These are phyloP conservation scores for Drosophila parthenogenetica DNA, from an alignment of 2,888 invertebrate genomes.

Conservation along the genomic window DNA sequence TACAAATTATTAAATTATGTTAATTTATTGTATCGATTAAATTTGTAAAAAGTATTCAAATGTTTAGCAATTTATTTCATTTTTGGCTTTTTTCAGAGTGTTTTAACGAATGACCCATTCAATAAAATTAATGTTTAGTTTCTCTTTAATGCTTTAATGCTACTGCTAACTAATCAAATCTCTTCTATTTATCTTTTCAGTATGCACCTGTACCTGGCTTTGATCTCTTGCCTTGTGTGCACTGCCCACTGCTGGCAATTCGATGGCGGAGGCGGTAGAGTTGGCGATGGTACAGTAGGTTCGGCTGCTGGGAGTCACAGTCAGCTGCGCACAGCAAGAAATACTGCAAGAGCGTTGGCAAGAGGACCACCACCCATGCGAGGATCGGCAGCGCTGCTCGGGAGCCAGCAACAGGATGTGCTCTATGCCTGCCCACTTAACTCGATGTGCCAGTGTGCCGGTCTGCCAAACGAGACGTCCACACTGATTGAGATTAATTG, in stretches of 20 bases:
- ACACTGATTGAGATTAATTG: slow-evolving; percentile 85
- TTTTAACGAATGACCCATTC: too few species aligned
- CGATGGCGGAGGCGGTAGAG: slow-evolving; percentile 81
- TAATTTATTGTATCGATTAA: too few species aligned
- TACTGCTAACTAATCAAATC: too few species aligned
- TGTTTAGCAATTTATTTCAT: too few species aligned
- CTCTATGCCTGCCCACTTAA: slow-evolving; percentile 85
- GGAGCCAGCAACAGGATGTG: slow-evolving; percentile 84
- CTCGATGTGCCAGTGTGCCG: slow-evolving; percentile 85
- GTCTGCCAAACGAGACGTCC: slow-evolving; percentile 85
- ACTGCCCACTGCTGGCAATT: slow-evolving; percentile 85
- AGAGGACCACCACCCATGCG: slow-evolving; percentile 60
- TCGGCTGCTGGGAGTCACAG: slow-evolving; percentile 21
- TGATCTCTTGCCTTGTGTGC: slow-evolving; percentile 83
- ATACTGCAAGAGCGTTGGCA: slow-evolving; percentile 57
- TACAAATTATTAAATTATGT: too few species aligned
- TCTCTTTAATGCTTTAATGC: too few species aligned
- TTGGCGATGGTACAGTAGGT: slow-evolving; percentile 46
- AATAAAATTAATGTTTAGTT: too few species aligned
- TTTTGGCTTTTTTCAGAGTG: too few species aligned
- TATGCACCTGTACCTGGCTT: slow-evolving; percentile 80
- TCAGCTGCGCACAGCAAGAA: slow-evolving; percentile 55
- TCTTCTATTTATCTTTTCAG: slow-evolving; percentile 37
- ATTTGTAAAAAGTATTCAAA: too few species aligned
- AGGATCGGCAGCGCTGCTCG: slow-evolving; percentile 80